phyloP scores from a whole-genome alignment of 2,888 invertebrate genomes.

The Holacanthella duospinosa region DNA sequence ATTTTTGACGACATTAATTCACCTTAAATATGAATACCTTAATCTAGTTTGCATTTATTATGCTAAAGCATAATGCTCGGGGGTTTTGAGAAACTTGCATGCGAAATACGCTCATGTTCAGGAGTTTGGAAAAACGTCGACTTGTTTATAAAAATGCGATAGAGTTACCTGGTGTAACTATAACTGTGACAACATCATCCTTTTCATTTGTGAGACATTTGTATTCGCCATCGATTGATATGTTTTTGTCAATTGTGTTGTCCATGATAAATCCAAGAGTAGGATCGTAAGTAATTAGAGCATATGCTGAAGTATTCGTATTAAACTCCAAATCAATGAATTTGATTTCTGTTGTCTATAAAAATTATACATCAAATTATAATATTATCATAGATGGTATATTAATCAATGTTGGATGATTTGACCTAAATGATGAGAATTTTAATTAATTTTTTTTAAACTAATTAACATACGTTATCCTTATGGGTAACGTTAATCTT shows the following conservation, averaged over 20 bases:
- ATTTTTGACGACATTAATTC: too few species aligned
- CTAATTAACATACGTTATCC: background rate
- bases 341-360: background rate
- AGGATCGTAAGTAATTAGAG: constrained; percentile 29
- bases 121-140: too few species aligned
- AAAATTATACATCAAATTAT: background rate
- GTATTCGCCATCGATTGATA: constrained; percentile 24
- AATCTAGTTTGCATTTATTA: too few species aligned
- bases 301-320: constrained; percentile 7
- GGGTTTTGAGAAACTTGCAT: too few species aligned
- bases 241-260: constrained; percentile 15
- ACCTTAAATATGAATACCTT: too few species aligned
- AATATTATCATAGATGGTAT: too few species aligned
- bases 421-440: too few species aligned
- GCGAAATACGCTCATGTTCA: too few species aligned
- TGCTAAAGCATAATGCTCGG: too few species aligned
- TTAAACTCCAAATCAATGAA: constrained; percentile 10
- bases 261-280: constrained; percentile 28
- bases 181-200: constrained; percentile 13
- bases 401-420: too few species aligned
- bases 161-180: background rate
- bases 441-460: too few species aligned
- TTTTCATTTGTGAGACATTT: constrained; percentile 26
- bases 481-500: constrained; percentile 6
- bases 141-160: too few species aligned